phyloP scores from a whole-genome alignment of 2,888 invertebrate species.

The Margaritifera margaritifera region DNA sequence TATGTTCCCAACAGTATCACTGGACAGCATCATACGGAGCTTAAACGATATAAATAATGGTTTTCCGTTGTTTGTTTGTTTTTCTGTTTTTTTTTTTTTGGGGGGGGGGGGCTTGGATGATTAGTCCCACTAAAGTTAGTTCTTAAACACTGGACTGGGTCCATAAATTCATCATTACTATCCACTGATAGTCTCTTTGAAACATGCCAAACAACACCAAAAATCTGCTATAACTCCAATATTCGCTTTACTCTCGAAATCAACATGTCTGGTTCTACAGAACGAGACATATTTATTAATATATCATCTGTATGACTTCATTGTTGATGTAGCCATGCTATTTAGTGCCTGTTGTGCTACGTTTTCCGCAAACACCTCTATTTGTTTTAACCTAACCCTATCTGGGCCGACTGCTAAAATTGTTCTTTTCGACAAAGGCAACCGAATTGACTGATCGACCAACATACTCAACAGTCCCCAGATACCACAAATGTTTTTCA shows the following conservation, averaged over 20 bases:
- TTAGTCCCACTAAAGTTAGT: no score
- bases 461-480: background rate
- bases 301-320: conserved; percentile 5
- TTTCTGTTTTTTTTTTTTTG: no score
- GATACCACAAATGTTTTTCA: conserved; percentile 3
- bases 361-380: background rate
- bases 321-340: conserved; percentile 3
- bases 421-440: conserved; percentile 6
- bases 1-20: no score
- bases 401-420: conserved; percentile 4
- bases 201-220: no score
- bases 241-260: conserved; percentile 4
- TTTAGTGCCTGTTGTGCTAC: background rate
- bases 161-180: no score
- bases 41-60: no score
- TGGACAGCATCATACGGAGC: no score
- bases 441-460: conserved; percentile 1
- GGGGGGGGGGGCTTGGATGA: no score
- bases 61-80: no score
- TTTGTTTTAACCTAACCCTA: conserved; percentile 5
- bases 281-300: conserved; percentile 5
- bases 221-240: conserved; percentile 5
- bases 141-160: no score
- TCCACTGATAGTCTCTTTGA: no score
- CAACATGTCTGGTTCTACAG: background rate